phyloP scores from a whole-genome alignment of 1,140 invertebrate species.

The Leguminivora glycinivorella region DNA sequence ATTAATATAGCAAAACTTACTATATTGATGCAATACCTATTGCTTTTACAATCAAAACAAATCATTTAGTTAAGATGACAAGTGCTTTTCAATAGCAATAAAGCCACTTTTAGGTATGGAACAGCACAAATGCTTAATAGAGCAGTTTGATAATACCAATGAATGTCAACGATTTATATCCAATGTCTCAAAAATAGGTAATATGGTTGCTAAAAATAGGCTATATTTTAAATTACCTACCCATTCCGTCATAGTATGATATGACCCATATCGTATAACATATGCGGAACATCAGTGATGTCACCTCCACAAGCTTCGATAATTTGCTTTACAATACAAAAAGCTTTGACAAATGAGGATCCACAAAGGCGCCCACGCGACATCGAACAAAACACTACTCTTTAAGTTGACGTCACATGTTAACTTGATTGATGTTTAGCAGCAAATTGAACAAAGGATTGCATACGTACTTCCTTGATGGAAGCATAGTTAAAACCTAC shows the following conservation, averaged over 20 bases:
- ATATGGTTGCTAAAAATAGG: background rate
- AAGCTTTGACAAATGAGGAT: slow-evolving; percentile 15
- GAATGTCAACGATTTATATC: too few relatives aligned
- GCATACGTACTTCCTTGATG: background rate
- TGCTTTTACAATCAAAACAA: too few relatives aligned
- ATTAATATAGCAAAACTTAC: too few relatives aligned
- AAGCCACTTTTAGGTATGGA: too few relatives aligned
- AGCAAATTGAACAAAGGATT: background rate
- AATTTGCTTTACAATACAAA: slow-evolving; percentile 4
- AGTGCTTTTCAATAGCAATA: too few relatives aligned
- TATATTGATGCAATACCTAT: too few relatives aligned
- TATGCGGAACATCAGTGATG: slow-evolving; percentile 12
- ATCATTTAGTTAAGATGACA: too few relatives aligned
- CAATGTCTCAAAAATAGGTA: too few relatives aligned
- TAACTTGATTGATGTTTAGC: background rate
- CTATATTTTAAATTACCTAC: background rate
- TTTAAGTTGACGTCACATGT: background rate
- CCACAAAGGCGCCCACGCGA: background rate
- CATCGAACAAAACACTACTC: slow-evolving; percentile 10
- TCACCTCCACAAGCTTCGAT: slow-evolving; percentile 2
- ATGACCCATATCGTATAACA: too few relatives aligned
- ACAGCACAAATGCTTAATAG: too few relatives aligned
- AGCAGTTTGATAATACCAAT: too few relatives aligned
- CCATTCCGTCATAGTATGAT: background rate
- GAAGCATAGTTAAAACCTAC: background rate